A percentile compares a stretch with the other conserved stretches of the same genome.
Evolutionary conservation across 2,797 vertebrate species (phyloP).

Genomic region (Heterohyrax brucei): DNA sequence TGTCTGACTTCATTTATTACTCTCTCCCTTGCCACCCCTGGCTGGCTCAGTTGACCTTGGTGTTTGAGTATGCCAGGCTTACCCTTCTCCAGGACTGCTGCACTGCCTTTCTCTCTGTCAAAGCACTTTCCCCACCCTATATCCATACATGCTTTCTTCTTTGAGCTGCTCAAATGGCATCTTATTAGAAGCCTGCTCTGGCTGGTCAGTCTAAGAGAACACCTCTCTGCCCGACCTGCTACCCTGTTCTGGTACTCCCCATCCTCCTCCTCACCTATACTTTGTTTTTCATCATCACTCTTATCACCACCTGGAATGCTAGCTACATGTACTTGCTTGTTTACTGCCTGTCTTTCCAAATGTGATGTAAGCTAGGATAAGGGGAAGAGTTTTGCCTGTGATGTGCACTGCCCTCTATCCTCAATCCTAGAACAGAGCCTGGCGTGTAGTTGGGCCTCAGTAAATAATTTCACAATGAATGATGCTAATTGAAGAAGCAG

Average conservation of each 20-base stretch:
- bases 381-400: background rate
- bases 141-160: background rate
- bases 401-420: background rate
- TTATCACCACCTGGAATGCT: constrained; percentile 18
- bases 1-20: background rate
- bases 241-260: background rate
- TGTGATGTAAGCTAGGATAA: background rate
- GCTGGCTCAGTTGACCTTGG: background rate
- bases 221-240: background rate
- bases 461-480: constrained; percentile 12
- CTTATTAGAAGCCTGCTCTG: background rate
- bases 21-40: background rate
- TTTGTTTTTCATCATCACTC: background rate
- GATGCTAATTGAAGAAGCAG: background rate
- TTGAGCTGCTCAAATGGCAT: background rate
- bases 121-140: background rate
- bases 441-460: background rate
- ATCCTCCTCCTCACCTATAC: background rate
- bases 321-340: background rate
- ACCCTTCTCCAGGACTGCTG: background rate
- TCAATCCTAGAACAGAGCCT: background rate
- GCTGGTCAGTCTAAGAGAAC: background rate
- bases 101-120: background rate
- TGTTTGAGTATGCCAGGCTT: background rate
- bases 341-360: background rate